Evolutionary conservation across 2,797 vertebrate genomes (phyloP).

Genomic region (Erpetoichthys calabaricus): DNA sequence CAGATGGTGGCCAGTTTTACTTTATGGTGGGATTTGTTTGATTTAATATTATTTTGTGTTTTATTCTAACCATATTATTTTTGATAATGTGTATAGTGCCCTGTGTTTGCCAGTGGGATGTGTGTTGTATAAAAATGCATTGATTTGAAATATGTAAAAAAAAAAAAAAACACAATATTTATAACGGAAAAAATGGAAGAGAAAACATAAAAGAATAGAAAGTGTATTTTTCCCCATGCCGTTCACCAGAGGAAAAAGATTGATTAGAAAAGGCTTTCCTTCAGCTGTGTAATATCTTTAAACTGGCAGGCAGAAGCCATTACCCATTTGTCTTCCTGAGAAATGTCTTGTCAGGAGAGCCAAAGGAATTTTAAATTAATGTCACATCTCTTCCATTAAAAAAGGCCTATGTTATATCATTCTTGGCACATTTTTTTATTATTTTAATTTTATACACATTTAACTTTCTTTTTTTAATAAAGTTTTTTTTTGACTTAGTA

Average conservation of each 20-base stretch:
- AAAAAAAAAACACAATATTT: too few relatives aligned
- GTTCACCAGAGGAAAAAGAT: conserved; percentile 26
- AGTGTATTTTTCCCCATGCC: conserved; percentile 10
- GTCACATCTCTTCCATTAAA: conserved; percentile 32
- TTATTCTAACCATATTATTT: too few relatives aligned
- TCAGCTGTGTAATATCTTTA: conserved; percentile 33
- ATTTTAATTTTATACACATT: conserved; percentile 19
- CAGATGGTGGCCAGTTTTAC: too few relatives aligned
- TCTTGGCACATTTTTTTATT: conserved; percentile 22
- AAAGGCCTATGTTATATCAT: conserved; percentile 29
- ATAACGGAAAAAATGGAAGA: conserved; percentile 17
- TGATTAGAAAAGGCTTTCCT: conserved; percentile 26
- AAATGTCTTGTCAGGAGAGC: conserved; percentile 35
- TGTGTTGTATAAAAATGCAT: too few relatives aligned
- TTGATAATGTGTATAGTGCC: too few relatives aligned
- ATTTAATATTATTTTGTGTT: too few relatives aligned
- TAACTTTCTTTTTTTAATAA: too few relatives aligned
- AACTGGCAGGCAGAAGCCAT: conserved; percentile 33
- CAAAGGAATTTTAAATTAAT: conserved; percentile 42
- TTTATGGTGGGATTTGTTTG: too few relatives aligned
- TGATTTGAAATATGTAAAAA: too few relatives aligned
- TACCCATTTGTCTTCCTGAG: conserved; percentile 34
- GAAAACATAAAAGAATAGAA: conserved; percentile 20
- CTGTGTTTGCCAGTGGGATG: too few relatives aligned
- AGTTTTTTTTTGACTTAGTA: too few relatives aligned